phyloP scores from a whole-genome alignment of 2,113 vertebrate species.

The Acrocephalus kingi region DNA sequence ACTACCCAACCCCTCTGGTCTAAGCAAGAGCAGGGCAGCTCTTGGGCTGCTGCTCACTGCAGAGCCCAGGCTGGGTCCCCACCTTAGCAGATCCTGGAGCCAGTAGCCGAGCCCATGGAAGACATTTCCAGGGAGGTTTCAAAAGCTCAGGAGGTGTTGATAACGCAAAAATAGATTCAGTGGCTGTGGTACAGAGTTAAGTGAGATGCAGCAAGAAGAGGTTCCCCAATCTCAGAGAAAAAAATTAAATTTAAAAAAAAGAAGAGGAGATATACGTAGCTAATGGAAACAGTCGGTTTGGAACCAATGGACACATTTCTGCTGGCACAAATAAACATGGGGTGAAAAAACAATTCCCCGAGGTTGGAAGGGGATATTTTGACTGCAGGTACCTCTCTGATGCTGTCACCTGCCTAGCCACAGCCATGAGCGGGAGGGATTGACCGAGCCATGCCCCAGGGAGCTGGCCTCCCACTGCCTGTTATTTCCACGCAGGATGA shows the following conservation, averaged over 20 bases:
- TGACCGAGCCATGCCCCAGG: neutral
- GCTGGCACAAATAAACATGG: neutral
- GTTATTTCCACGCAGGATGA: constrained; percentile 31
- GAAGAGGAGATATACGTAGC: neutral
- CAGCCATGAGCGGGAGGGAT: fast-evolving
- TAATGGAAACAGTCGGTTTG: neutral
- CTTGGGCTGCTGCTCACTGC: neutral
- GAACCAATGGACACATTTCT: neutral
- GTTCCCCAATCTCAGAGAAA: too few relatives aligned
- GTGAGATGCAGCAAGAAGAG: neutral
- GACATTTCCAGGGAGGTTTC: neutral
- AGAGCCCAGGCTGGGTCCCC: neutral
- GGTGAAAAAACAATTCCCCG: neutral
- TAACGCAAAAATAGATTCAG: neutral
- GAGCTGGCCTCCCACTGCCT: neutral
- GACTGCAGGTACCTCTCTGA: neutral
- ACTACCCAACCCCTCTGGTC: neutral
- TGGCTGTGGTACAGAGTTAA: fast-evolving
- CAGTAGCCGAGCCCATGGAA: neutral
- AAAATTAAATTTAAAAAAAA: neutral
- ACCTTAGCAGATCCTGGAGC: neutral
- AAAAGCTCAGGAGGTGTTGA: neutral
- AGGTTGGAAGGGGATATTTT: neutral
- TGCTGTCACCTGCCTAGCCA: fast-evolving
- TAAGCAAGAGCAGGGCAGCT: neutral